These are phyloP conservation scores for Conomelus anceps DNA, from an alignment of 2,888 invertebrate genomes.

Conservation along the genomic window DNA sequence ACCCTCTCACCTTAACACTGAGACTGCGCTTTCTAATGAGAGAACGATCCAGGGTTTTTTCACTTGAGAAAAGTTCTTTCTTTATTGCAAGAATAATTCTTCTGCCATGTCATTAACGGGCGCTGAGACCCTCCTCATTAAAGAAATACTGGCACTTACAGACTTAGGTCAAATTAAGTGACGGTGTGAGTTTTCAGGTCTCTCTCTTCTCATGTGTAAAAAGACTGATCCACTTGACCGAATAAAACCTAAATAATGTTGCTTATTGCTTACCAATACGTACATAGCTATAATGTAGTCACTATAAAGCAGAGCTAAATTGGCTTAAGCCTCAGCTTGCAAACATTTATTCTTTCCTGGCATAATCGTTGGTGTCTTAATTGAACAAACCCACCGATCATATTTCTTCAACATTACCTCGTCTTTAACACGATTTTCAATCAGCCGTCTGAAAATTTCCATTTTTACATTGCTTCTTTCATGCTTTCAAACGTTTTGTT, in stretches of 20 bases:
- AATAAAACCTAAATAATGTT: neutral
- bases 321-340: neutral
- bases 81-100: neutral
- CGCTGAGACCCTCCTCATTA: neutral
- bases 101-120: neutral
- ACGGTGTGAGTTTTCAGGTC: neutral
- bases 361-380: no score
- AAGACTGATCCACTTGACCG: neutral
- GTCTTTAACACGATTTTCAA: no score
- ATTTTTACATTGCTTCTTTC: no score
- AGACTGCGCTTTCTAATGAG: neutral
- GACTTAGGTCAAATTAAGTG: neutral
- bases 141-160: neutral
- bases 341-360: neutral
- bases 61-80: neutral
- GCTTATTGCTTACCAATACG: no score
- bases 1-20: neutral
- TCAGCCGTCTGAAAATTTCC: no score
- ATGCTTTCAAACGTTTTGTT: no score
- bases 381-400: no score
- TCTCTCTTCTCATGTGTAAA: neutral
- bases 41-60: neutral
- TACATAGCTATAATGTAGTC: neutral
- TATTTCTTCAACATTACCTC: no score
- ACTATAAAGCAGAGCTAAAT: neutral